Percentiles rank a stretch among this genome's conserved stretches.
Evolutionary conservation across 2,888 invertebrate species (phyloP).

Genomic region (Hipparchia sbordonii): DNA sequence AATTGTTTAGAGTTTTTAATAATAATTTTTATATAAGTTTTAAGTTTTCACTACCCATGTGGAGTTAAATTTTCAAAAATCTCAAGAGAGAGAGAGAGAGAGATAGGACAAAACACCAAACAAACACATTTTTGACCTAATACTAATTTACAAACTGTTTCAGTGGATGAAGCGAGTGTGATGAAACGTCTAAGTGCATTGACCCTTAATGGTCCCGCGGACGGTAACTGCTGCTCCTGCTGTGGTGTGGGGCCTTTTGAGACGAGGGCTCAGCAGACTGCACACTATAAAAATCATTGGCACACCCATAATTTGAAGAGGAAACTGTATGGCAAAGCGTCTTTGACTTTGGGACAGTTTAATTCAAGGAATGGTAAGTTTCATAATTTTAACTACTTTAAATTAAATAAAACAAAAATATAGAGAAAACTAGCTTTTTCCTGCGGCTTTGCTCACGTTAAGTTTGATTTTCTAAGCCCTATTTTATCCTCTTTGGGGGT

Average conservation of each 20-base stretch:
- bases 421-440: no score
- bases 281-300: slow-evolving; percentile 93
- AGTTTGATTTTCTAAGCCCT: no score
- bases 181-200: slow-evolving; percentile 67
- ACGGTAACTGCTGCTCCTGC: slow-evolving; percentile 72
- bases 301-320: slow-evolving; percentile 92
- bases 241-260: slow-evolving; percentile 82
- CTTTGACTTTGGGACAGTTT: slow-evolving; percentile 69
- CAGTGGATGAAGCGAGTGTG: slow-evolving; percentile 78
- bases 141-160: neutral
- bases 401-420: no score
- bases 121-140: no score
- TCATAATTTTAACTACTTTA: neutral
- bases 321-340: slow-evolving; percentile 82
- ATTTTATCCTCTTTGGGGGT: no score
- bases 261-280: slow-evolving; percentile 84
- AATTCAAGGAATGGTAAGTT: slow-evolving; percentile 67
- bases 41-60: no score
- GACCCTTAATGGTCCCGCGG: slow-evolving; percentile 64
- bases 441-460: no score
- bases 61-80: no score
- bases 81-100: no score
- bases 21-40: no score
- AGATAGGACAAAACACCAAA: no score
- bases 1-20: no score